Evolutionary conservation across 1,140 invertebrate species (phyloP).

Genomic region (Macrostomum lignano): DNA sequence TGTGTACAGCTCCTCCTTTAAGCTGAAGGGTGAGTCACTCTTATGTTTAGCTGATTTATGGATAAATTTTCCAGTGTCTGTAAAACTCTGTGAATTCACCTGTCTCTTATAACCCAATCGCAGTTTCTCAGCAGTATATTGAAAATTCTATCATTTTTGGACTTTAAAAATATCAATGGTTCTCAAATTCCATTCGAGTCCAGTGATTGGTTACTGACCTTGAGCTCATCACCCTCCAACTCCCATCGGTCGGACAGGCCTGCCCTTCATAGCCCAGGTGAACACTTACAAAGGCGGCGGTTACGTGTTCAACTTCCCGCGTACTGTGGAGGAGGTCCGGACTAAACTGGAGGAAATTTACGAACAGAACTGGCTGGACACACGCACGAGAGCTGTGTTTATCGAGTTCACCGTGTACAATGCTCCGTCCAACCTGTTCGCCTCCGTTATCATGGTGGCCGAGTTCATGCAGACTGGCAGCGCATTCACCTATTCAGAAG

Average conservation of each 20-base stretch:
- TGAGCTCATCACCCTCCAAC: not conserved
- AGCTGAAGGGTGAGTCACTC: constrained; percentile 18
- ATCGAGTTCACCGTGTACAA: too few relatives aligned
- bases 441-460: constrained; percentile 9
- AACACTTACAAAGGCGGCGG: constrained; percentile 16
- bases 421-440: constrained; percentile 11
- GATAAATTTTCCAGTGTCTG: constrained; percentile 6
- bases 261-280: constrained; percentile 7
- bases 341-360: constrained; percentile 8
- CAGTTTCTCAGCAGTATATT: too few relatives aligned
- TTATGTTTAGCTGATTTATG: too few relatives aligned
- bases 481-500: constrained; percentile 13
- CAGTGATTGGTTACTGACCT: constrained; percentile 5
- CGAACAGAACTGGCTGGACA: constrained; percentile 10
- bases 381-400: constrained; percentile 8
- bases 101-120: too few relatives aligned
- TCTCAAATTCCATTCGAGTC: not conserved
- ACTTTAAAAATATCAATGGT: constrained; percentile 1
- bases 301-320: constrained; percentile 12
- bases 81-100: constrained; percentile 5
- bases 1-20: constrained; percentile 17
- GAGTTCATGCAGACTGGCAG: constrained; percentile 10
- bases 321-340: constrained; percentile 8
- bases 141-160: too few relatives aligned
- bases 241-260: constrained; percentile 5